phyloP scores from a whole-genome alignment of 2,113 vertebrate genomes.

The Alethe diademata region DNA sequence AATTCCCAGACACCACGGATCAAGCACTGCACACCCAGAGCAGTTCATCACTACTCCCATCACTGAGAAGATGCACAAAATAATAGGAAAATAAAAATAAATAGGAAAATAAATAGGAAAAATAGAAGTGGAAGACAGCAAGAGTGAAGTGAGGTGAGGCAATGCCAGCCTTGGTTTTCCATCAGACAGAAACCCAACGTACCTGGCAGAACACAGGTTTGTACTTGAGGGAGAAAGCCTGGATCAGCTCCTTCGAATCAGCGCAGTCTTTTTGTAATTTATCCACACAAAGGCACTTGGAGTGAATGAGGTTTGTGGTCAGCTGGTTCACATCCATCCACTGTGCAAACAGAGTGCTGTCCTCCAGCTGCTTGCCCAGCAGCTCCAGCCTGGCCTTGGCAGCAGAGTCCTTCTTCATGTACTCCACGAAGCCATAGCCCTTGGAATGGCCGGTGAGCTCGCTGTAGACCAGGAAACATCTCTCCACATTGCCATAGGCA shows the following conservation, averaged over 20 bases:
- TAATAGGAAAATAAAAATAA: not conserved
- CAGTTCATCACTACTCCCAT: not conserved
- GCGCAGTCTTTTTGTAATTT: conserved; percentile 84
- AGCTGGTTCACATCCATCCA: conserved; percentile 98
- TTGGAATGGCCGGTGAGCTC: conserved; percentile 90
- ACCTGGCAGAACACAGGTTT: conserved; percentile 97
- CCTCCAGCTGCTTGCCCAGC: conserved; percentile 84
- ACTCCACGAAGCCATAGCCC: conserved; percentile 97
- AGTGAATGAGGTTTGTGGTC: conserved; percentile 90
- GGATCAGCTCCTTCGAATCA: conserved; percentile 85
- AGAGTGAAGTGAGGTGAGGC: not conserved
- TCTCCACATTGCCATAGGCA: conserved; percentile 91
- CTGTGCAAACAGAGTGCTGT: conserved; percentile 89
- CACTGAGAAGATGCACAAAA: not conserved
- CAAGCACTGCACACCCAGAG: not conserved
- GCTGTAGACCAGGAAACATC: conserved; percentile 94
- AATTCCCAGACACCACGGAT: not conserved
- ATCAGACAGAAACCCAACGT: not conserved
- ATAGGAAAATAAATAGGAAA: not conserved
- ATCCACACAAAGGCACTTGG: conserved; percentile 93
- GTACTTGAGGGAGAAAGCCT: conserved; percentile 86
- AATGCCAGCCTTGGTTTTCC: not conserved
- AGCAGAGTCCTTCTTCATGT: conserved; percentile 99
- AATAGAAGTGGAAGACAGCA: not conserved
- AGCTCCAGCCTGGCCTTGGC: conserved; percentile 91